Evolutionary conservation across 2,888 invertebrate genomes (phyloP).

Genomic region (Tipula helvola): DNA sequence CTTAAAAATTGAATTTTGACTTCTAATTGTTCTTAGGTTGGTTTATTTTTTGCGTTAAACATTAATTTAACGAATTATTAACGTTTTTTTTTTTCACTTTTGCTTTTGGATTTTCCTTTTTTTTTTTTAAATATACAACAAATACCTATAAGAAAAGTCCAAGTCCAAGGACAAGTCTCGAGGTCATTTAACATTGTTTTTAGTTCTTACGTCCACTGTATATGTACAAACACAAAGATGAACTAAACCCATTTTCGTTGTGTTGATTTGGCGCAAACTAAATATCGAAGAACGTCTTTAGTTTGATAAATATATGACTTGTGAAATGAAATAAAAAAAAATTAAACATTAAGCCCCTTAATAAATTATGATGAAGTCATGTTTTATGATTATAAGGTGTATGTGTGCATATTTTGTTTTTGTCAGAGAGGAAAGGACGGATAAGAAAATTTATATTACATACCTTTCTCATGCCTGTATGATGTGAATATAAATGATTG

Average conservation of each 20-base stretch:
- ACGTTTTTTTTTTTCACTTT: background rate
- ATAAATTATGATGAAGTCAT: constrained; percentile 4
- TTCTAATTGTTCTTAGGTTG: background rate
- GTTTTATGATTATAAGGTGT: background rate
- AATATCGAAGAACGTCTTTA: background rate
- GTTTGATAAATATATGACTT: background rate
- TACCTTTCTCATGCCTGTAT: background rate
- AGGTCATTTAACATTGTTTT: constrained; percentile 5
- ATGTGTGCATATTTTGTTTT: background rate
- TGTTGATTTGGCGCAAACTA: background rate
- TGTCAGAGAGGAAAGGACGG: background rate
- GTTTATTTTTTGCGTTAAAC: background rate
- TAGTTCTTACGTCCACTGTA: background rate
- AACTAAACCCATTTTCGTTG: background rate
- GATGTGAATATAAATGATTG: constrained; percentile 4
- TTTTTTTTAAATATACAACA: background rate
- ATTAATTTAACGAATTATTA: background rate
- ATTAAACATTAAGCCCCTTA: background rate
- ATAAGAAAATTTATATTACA: background rate
- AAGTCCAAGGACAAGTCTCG: constrained; percentile 7
- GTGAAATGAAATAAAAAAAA: background rate
- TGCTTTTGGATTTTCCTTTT: background rate
- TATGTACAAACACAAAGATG: background rate
- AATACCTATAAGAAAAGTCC: background rate
- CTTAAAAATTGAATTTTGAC: background rate